Evolutionary conservation across 1,140 invertebrate species (phyloP), one percentile per base, ranked within the genome.

Genomic region (Homarus americanus): DNA sequence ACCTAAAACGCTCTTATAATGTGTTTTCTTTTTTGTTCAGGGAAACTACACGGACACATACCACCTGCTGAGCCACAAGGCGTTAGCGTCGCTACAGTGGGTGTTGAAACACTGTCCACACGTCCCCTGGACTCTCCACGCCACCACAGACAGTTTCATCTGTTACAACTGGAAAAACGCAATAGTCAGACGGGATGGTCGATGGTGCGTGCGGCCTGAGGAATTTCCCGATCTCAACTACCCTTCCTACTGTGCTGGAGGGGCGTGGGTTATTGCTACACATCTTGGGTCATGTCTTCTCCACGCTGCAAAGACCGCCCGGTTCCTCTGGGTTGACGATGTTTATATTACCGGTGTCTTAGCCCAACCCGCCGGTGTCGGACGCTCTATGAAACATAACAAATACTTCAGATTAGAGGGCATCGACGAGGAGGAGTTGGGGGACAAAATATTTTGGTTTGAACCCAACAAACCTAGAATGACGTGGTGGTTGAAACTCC

Each of bases 61-160:
- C 72, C 66, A 36, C 36, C 69, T 85, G 2, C 66, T 85, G 38
- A 85, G 83, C 40, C 73, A 85, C 83, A 85, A 85, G 69, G 83
- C 38, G 12, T 28, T 85, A 15, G 66, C 83, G 0, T 73, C 83
- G 24, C 83, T 85, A 9, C 28, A 75, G 38, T 85, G 83, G 83
- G 34, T 85, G 66, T 73, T n/a, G 32, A 10, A 20, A 9, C n/a
- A 85, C 63, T 85, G 83, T 44, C 24, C 66, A 38, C 72, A 72
- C 41, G 83, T 85, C n/a, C 83, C 83, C 28, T 85, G 83, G 83
- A 85, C 83, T n/a, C 69, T 85, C 17, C 83, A 85, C 38, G 83
- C 83, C 3, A 66, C 73, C 63, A 66, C 73, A 24, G 83, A 85
- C 66, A 24, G 73, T 9, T 38, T 85, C 24, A n/a, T 32, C 66